Evolutionary conservation across 2,888 invertebrate species (phyloP), one percentile per base, ranked within the genome.

Genomic region (Dicyrtoma fusca): DNA sequence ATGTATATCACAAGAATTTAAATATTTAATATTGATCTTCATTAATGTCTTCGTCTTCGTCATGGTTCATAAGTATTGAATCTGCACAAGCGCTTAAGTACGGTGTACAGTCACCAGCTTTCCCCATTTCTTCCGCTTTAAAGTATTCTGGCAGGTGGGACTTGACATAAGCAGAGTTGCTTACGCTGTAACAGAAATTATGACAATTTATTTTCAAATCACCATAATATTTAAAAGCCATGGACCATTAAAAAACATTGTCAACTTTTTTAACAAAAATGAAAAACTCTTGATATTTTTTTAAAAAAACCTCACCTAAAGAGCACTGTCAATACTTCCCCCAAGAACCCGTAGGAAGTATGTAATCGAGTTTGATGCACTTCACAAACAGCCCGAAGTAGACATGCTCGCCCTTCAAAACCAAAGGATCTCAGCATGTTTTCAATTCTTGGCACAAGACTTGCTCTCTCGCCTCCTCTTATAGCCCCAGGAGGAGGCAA

Each of bases 341-440:
- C 80, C n/a, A 80, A 68, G 19, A 79, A 59, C 5, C 80, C 80
- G 47, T 76, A 79, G 1, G 73, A 68, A 21, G 66, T 42, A 47
- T 70, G 69, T 57, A 78, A 11, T 0, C 73, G 74, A 49, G 71
- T 53, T 47, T 77, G 72, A 62, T 80, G 78, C 26, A 80, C 72
- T 76, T 80, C 80, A 26, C 80, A 79, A 68, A 79, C 75, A 2
- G 77, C 74, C 25, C 80, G 63, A n/a, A 80, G 74, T 49, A 80
- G 65, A 57, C 80, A 80, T 0, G 68, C 70, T 21, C 74, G 65
- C n/a, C 78, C 80, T 13, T 74, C 71, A 26, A 76, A 72, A 13
- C 80, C 80, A 45, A 75, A 71, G 6, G 69, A 64, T 11, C 57
- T 42, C 42, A 80, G 64, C 17, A 79, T 21, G 11, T 64, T 65